Evolutionary conservation across 2,113 vertebrate genomes (phyloP).

Genomic region (Leptodactylus fuscus): DNA sequence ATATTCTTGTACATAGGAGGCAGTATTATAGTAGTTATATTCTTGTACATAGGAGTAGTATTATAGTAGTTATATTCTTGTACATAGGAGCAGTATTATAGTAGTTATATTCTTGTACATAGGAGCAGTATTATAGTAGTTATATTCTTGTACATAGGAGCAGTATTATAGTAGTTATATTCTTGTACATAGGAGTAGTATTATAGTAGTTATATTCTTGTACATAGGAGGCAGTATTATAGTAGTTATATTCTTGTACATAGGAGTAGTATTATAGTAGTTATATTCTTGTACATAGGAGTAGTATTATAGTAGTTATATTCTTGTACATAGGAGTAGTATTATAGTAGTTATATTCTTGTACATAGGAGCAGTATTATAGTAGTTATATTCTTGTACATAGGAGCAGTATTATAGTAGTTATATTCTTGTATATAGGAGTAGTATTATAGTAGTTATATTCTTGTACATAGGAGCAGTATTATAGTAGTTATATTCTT

Average conservation of each 20-base stretch:
- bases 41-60: background rate
- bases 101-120: constrained; percentile 12
- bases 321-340: background rate
- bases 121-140: background rate
- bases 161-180: constrained; percentile 15
- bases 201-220: background rate
- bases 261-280: background rate
- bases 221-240: background rate
- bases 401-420: background rate
- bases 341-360: background rate
- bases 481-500: too few species aligned
- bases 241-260: background rate
- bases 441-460: constrained; percentile 2
- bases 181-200: background rate
- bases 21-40: background rate
- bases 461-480: too few species aligned
- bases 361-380: background rate
- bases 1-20: background rate
- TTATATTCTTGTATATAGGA: background rate
- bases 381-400: background rate
- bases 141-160: constrained; percentile 1
- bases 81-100: background rate
- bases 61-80: background rate
- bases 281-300: background rate
- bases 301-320: constrained; percentile 1